Percentiles rank a stretch among this genome's conserved stretches.
Evolutionary conservation across 2,888 invertebrate genomes (phyloP).

Genomic region (Drosophila rubida): DNA sequence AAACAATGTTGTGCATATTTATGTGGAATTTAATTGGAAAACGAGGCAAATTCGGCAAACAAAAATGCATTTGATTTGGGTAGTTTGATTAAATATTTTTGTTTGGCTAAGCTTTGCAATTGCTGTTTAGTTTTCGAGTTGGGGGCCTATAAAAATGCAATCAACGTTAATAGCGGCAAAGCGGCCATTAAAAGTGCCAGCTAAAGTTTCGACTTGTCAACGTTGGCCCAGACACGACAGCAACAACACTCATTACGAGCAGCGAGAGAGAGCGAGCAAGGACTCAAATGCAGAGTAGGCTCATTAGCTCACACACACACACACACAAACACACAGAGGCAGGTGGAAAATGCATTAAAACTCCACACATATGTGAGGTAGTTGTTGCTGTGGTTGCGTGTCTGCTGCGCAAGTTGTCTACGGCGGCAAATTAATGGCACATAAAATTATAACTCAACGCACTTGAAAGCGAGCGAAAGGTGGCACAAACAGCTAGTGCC

Average conservation of each 20-base stretch:
- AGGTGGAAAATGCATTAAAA: slow-evolving; percentile 53
- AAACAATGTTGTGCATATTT: neutral
- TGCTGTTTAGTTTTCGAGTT: neutral
- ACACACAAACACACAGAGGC: slow-evolving; percentile 19
- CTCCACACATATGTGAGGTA: slow-evolving; percentile 14
- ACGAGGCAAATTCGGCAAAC: no score
- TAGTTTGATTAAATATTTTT: neutral
- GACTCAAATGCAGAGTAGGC: slow-evolving; percentile 50
- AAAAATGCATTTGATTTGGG: neutral
- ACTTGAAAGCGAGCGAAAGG: slow-evolving; percentile 60
- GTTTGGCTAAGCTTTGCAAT: neutral
- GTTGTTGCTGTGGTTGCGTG: neutral
- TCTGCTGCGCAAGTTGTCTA: slow-evolving; percentile 37
- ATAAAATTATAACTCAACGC: slow-evolving; percentile 77
- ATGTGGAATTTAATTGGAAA: neutral
- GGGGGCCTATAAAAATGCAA: slow-evolving; percentile 70
- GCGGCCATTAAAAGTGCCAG: slow-evolving; percentile 61
- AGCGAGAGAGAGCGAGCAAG: slow-evolving; percentile 8
- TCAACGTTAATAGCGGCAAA: slow-evolving; percentile 69
- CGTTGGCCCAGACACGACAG: slow-evolving; percentile 47
- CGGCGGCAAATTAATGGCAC: slow-evolving; percentile 78
- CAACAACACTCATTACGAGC: slow-evolving; percentile 17
- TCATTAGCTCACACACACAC: slow-evolving; percentile 62
- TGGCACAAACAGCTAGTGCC: slow-evolving; percentile 44
- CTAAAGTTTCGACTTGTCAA: slow-evolving; percentile 52